These are phyloP conservation scores for Venusia cambrica DNA, from an alignment of 2,888 invertebrate species.

Conservation along the genomic window DNA sequence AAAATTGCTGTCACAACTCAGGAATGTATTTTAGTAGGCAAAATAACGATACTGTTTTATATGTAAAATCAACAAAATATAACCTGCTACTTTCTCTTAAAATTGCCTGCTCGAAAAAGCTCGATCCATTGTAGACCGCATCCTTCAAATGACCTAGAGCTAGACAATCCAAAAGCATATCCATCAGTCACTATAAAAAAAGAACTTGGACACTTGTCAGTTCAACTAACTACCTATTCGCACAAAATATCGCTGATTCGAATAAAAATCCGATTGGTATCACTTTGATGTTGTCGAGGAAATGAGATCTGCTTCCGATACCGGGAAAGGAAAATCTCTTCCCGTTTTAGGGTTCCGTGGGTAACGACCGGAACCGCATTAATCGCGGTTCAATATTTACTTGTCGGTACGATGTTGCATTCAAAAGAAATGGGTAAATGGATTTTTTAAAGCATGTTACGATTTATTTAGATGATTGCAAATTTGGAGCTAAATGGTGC, in stretches of 20 bases:
- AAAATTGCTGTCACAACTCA: constrained; percentile 15
- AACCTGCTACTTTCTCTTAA: too few species aligned
- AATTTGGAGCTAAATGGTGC: too few species aligned
- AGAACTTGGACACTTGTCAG: too few species aligned
- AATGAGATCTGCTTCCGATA: constrained; percentile 78
- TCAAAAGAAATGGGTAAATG: constrained; percentile 13
- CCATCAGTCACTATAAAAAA: too few species aligned
- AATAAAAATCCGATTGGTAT: constrained; percentile 78
- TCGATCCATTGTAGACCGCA: too few species aligned
- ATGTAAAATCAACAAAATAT: too few species aligned
- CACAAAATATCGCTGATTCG: constrained; percentile 76
- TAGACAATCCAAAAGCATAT: too few species aligned
- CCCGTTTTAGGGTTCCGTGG: constrained; percentile 63
- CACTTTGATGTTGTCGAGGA: constrained; percentile 80
- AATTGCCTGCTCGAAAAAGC: too few species aligned
- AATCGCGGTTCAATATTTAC: constrained; percentile 57
- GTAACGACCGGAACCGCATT: constrained; percentile 49
- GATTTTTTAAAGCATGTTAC: constrained; percentile 7
- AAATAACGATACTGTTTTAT: too few species aligned
- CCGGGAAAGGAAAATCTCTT: constrained; percentile 75
- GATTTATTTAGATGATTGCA: constrained; percentile 6
- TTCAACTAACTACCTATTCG: constrained; percentile 56
- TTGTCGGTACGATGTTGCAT: constrained; percentile 36
- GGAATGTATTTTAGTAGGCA: too few species aligned
- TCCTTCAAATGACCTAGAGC: too few species aligned